Base-by-base conservation (phyloP, 37 sponge, comb jelly and placozoan species). In the Theonella swinhoei region DNA sequence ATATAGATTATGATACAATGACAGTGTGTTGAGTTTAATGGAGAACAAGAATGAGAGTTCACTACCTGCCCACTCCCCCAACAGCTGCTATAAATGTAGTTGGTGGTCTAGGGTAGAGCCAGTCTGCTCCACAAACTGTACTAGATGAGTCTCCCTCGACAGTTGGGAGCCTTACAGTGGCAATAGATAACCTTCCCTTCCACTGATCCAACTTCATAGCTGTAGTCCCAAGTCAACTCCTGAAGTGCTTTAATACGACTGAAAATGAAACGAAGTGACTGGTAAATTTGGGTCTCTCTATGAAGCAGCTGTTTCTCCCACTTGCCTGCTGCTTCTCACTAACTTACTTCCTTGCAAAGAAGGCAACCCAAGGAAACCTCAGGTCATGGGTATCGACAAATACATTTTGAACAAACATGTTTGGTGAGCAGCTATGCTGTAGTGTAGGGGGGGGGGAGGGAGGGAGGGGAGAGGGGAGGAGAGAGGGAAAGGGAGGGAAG, bases 371-470 rank as follows among this genome's bases (percentile, higher is more conserved):
- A 0, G 98, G 96, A 39, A 97, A 95, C 3, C 98, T 82, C 38
- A 90, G 87, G 42, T 97, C 98, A 30, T 97, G 98, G 19, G 89
- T 89, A 33, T 97, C 96, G 23, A 95, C 68, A 67, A 97, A 97
- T 28, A 97, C 94, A 70, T 95, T 97, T 68, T 97, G 96, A 26
- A 95, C 96, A 91, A 95, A 97, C 60, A 97, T 31, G 79, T 97
- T 95, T 1, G 98, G 96, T 19, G 63, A 67, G 72, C 98, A 97
- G 80, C 91, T 90, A 73, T 97, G 98, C 96, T 95, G 75, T 64
- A 71, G 39, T 64, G 39, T 75, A 43, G 9, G 62, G 34, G 33
- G 11, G 20, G 47, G 25, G 42, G 62, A 30, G n/a, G 20, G 41
- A 41, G n/a, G 31, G 42, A 79, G 39, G 4, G n/a, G 7, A n/a